A percentile compares a stretch with the other conserved stretches of the same genome.
These are phyloP conservation scores for Pungitius pungitius DNA, from an alignment of 2,113 vertebrate species.

Conservation along the genomic window DNA sequence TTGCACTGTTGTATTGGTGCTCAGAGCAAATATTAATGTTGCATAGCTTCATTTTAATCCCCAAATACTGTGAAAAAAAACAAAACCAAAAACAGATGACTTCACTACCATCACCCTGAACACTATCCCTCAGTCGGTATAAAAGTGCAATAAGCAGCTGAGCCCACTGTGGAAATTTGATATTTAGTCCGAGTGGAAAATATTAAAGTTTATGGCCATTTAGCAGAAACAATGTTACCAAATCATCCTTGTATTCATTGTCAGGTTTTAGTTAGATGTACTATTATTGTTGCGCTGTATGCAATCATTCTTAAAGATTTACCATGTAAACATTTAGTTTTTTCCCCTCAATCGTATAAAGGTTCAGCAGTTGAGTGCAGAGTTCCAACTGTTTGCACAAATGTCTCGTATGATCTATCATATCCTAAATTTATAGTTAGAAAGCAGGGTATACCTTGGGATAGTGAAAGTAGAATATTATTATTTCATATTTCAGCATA, in stretches of 20 bases:
- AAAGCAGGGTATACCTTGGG: slow-evolving; percentile 16
- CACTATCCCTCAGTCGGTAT: slow-evolving; percentile 53
- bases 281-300: slow-evolving; percentile 64
- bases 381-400: slow-evolving; percentile 50
- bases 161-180: slow-evolving; percentile 15
- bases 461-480: slow-evolving; percentile 24
- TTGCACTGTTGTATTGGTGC: slow-evolving; percentile 46
- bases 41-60: slow-evolving; percentile 28
- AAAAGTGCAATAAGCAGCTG: slow-evolving; percentile 65
- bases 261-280: slow-evolving; percentile 28
- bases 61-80: slow-evolving; percentile 63
- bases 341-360: slow-evolving; percentile 10
- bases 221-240: slow-evolving; percentile 4
- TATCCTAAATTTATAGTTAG: slow-evolving; percentile 18
- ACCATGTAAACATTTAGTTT: slow-evolving; percentile 74
- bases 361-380: slow-evolving; percentile 47
- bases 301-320: slow-evolving; percentile 71
- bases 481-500: slow-evolving; percentile 55
- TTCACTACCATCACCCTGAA: slow-evolving; percentile 56
- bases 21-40: slow-evolving; percentile 63
- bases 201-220: slow-evolving; percentile 13
- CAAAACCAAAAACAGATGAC: background rate
- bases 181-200: slow-evolving; percentile 9
- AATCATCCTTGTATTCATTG: slow-evolving; percentile 1
- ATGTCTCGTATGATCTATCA: slow-evolving; percentile 31